Base-by-base conservation (phyloP, 2,113 vertebrate species). In the Zosterops japonicus region DNA sequence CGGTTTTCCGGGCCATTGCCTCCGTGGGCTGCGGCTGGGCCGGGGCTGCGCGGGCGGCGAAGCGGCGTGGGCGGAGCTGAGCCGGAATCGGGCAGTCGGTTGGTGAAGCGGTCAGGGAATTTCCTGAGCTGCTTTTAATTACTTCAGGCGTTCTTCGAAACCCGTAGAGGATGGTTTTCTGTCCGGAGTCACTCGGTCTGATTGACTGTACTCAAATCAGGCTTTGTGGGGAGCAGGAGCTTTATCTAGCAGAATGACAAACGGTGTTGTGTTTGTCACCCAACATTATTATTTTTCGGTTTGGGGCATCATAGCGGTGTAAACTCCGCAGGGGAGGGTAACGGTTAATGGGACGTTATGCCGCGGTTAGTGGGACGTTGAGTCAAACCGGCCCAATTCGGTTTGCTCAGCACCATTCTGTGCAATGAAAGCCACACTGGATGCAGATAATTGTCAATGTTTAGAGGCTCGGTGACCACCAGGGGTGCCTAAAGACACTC, bases 241-340 rank as follows among this genome's bases (percentile, higher is more conserved):
- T 28, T 33, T 42, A 2, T 15, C 16, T 15, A 2, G 1, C 27
- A 11, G 6, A 31, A 3, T 18, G 10, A 0, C 8, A 22, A 9
- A 0, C 4, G 25, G 8, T 7, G 20, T 9, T 33, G 25, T 31
- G 28, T 11, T 29, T 52, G 77, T 18, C n/a, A 4, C 8, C 21
- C 36, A 11, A 0, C n/a, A 1, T 39, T 5, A 4, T 28, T 46
- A 0, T 14, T n/a, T 15, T 24, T 4, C 2, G 7, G 13, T 47
- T 35, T 8, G 22, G 25, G 21, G 10, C 5, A 2, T 3, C 44
- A 2, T 2, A 3, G n/a, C 12, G 19, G 6, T 46, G 33, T 23
- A 8, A 4, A 9, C 11, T 1, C 9, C 16, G 17, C 8, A 8
- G 22, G 9, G 29, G 21, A 22, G 29, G 27, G n/a, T 46, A 1